phyloP scores from a whole-genome alignment of 2,888 invertebrate genomes.

The Coenonympha arcania region DNA sequence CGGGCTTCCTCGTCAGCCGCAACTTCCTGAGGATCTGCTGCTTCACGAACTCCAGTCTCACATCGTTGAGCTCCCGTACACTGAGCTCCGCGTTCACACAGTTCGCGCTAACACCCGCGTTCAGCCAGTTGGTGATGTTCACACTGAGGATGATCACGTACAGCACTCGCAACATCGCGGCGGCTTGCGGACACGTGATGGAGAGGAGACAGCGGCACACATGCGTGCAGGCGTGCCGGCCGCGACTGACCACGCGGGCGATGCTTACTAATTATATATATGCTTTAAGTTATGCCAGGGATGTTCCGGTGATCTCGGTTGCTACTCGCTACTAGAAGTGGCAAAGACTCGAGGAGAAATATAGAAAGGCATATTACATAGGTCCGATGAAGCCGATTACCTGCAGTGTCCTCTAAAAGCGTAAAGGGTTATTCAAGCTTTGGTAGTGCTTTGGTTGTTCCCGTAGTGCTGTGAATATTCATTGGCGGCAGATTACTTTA shows the following conservation, averaged over 20 bases:
- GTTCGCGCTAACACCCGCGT: constrained; percentile 55
- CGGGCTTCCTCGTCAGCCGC: constrained; percentile 82
- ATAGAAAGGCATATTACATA: background rate
- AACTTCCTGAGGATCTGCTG: constrained; percentile 88
- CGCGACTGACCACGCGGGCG: constrained; percentile 42
- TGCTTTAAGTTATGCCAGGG: constrained; percentile 26
- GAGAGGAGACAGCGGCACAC: constrained; percentile 44
- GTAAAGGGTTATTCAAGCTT: too few species aligned
- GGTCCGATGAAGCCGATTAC: background rate
- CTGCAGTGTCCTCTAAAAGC: too few species aligned
- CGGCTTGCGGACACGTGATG: constrained; percentile 52
- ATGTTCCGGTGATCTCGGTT: constrained; percentile 16
- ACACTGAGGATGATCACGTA: constrained; percentile 48
- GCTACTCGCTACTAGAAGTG: background rate
- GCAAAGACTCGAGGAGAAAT: background rate
- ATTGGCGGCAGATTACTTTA: too few species aligned
- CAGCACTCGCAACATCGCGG: constrained; percentile 44
- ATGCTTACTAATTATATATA: constrained; percentile 24
- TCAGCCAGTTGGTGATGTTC: constrained; percentile 46
- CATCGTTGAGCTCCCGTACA: constrained; percentile 76
- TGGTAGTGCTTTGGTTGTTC: too few species aligned
- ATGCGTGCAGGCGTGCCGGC: constrained; percentile 46
- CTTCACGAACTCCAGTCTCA: constrained; percentile 86
- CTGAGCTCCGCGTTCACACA: constrained; percentile 63
- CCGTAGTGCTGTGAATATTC: too few species aligned